Percentiles rank a stretch among this genome's conserved stretches.
Evolutionary conservation across 2,113 vertebrate species (phyloP).

Genomic region (Limanda limanda): DNA sequence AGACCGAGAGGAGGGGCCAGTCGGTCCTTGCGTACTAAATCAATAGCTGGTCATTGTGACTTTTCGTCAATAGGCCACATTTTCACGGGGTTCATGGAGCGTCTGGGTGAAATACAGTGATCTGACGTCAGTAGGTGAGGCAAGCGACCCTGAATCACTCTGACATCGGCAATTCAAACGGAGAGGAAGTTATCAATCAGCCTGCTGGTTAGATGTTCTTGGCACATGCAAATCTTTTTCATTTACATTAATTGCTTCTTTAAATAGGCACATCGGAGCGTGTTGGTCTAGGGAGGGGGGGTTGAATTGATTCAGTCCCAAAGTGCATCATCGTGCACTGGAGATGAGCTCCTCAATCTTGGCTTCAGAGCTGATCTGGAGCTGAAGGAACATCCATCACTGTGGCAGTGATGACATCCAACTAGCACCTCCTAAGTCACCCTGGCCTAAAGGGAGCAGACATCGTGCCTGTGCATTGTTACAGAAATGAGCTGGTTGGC

Average conservation of each 20-base stretch:
- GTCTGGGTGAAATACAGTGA: constrained; percentile 68
- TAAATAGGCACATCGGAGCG: constrained; percentile 55
- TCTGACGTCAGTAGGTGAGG: constrained; percentile 51
- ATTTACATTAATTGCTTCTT: constrained; percentile 77
- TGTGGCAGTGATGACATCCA: constrained; percentile 8
- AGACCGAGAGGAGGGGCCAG: constrained; percentile 59
- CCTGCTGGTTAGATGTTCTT: constrained; percentile 58
- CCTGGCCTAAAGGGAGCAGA: background rate
- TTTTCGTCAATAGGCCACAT: constrained; percentile 65
- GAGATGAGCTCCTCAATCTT: constrained; percentile 58
- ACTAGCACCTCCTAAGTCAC: constrained; percentile 25
- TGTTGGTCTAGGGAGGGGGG: constrained; percentile 16
- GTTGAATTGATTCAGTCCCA: constrained; percentile 53
- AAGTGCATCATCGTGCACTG: constrained; percentile 36
- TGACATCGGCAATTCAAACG: constrained; percentile 69
- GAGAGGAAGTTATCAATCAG: constrained; percentile 68
- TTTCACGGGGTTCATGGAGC: constrained; percentile 33
- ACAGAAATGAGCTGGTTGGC: constrained; percentile 43
- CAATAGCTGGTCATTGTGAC: constrained; percentile 56
- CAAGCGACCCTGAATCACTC: constrained; percentile 73
- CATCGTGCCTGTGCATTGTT: background rate
- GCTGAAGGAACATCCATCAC: constrained; percentile 58
- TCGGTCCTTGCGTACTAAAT: constrained; percentile 56
- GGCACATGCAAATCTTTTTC: constrained; percentile 63
- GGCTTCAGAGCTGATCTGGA: constrained; percentile 44